Conservation (phyloP, 2,888 invertebrate species). For the Blera fallax region DNA sequence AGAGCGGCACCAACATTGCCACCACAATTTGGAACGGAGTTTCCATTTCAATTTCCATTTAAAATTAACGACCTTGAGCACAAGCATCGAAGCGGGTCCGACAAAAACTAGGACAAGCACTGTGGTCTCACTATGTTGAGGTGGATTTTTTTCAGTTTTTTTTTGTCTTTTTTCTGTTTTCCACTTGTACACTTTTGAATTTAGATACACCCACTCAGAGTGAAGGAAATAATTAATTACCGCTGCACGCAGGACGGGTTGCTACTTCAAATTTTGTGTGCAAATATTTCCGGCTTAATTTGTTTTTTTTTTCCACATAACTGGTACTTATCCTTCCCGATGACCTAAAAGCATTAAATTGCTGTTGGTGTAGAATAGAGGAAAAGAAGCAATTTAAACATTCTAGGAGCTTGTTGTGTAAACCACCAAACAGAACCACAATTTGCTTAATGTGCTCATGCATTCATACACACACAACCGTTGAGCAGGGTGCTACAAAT, state of each 20-base stretch:
- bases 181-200: constrained; percentile 30
- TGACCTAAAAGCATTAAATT: constrained; percentile 34
- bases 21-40: constrained; percentile 16
- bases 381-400: neutral
- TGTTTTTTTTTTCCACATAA: neutral
- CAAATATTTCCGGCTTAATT: neutral
- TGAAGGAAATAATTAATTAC: constrained; percentile 59
- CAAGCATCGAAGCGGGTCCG: constrained; percentile 19
- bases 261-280: neutral
- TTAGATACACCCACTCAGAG: constrained; percentile 23
- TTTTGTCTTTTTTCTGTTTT: neutral
- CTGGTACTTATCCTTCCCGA: neutral
- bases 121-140: constrained; percentile 19
- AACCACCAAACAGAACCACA: constrained; percentile 40
- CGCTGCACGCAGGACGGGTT: constrained; percentile 34
- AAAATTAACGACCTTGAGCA: constrained; percentile 65
- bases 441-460: constrained; percentile 29
- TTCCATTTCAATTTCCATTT: constrained; percentile 65
- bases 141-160: constrained; percentile 1
- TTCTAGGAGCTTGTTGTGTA: constrained; percentile 30
- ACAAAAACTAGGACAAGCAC: constrained; percentile 26
- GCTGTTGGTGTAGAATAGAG: neutral
- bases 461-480: neutral
- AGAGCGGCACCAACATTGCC: neutral
- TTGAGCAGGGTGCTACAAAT: neutral